phyloP scores from a whole-genome alignment of 2,113 vertebrate genomes.

The Lynx canadensis region DNA sequence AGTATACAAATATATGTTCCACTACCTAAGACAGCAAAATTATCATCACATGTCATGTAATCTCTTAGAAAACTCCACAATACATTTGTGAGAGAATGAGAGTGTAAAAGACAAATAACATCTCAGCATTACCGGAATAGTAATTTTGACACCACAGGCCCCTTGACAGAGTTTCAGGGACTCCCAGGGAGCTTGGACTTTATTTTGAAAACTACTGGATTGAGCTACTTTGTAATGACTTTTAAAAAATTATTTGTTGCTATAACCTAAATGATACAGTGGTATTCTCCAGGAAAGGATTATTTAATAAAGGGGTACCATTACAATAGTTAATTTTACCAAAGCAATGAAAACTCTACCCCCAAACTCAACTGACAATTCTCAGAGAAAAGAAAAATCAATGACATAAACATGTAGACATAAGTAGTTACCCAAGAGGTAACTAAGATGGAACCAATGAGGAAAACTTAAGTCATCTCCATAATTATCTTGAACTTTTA shows the following conservation, averaged over 20 bases:
- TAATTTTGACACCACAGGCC: not conserved
- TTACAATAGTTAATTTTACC: constrained; percentile 33
- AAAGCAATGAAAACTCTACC: not conserved
- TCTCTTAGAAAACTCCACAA: not conserved
- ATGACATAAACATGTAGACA: not conserved
- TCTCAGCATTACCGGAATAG: not conserved
- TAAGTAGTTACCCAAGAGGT: not conserved
- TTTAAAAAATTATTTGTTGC: constrained; percentile 1
- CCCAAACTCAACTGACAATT: not conserved
- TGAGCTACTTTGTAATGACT: not conserved
- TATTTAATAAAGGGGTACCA: not conserved
- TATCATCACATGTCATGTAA: not conserved
- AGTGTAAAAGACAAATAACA: not conserved
- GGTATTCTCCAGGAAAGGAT: not conserved
- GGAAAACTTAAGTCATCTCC: not conserved
- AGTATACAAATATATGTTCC: not conserved
- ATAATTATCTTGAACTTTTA: not conserved
- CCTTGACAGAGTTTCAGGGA: not conserved
- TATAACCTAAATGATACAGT: not conserved
- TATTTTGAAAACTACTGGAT: constrained; percentile 41
- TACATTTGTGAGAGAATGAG: not conserved
- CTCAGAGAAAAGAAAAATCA: not conserved
- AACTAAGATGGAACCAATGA: not conserved
- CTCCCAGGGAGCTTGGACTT: not conserved
- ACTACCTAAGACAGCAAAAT: not conserved